Base-by-base conservation (phyloP, 2,888 invertebrate species). In the Sphecodes monilicornis region DNA sequence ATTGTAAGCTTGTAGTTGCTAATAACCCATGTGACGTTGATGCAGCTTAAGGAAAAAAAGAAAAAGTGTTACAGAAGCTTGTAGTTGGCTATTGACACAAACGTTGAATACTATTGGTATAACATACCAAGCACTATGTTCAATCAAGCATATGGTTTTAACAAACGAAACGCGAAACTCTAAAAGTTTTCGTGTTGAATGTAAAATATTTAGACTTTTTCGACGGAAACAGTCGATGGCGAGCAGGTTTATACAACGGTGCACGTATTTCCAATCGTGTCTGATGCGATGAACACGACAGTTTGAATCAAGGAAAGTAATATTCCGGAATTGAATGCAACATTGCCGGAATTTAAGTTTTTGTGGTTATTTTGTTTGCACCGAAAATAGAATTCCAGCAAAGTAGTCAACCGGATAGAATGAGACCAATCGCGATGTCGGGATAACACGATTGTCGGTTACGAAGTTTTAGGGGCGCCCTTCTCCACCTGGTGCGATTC, bases 351-450 rank as follows among this genome's bases (percentile, higher is more conserved):
- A 76, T 80, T 78, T 80, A 73, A 72, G 85, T 85, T 77, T 5
- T 57, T 46, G 46, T 70, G 29, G 36, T 41, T 66, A 16, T 43
- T n/a, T 50, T 66, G 46, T 66, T 80, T 77, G 73, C 54, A 64
- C 73, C 78, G 80, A 85, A 88, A 88, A 87, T 86, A 79, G 89
- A 78, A 87, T 80, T 81, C 70, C 60, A 46, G 68, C 76, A 76
- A 78, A 80, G 76, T 77, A 75, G 78, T 46, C 80, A 71, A 78
- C 39, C 81, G 84, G 82, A 86, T 84, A 84, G 87, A 87, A 89
- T 82, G 86, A 87, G 87, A 87, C 81, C 86, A 89, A 87, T 87
- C 87, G 89, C 72, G 78, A 80, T 88, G 85, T 87, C 81, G 85
- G 70, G 82, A 85, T 87, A 88, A 88, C 83, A 71, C 81, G 85